These are phyloP conservation scores for Amphipoea oculea DNA, from an alignment of 2,888 invertebrate genomes.

Conservation along the genomic window DNA sequence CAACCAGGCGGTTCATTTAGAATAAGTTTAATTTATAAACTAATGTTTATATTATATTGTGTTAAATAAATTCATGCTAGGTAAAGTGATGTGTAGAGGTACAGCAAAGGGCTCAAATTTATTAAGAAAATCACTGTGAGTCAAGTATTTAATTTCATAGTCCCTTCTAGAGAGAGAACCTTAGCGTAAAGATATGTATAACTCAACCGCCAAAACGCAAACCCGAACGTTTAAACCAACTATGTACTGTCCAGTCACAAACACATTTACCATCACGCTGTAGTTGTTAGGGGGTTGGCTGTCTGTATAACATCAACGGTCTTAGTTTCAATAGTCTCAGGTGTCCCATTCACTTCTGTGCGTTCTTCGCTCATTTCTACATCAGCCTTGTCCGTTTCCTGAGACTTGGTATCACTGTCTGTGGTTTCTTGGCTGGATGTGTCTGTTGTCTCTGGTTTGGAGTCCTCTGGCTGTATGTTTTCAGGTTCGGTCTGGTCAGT, in stretches of 20 bases:
- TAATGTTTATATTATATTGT: slow-evolving; percentile 8
- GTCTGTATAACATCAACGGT: slow-evolving; percentile 71
- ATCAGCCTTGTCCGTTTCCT: slow-evolving; percentile 63
- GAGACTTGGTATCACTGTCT: slow-evolving; percentile 71
- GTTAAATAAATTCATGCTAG: slow-evolving; percentile 29
- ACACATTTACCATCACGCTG: slow-evolving; percentile 79
- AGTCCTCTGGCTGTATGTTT: slow-evolving; percentile 66
- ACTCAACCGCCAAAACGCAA: slow-evolving; percentile 41
- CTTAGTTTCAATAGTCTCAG: slow-evolving; percentile 71
- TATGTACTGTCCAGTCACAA: slow-evolving; percentile 54
- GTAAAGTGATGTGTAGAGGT: slow-evolving; percentile 21
- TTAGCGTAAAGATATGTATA: slow-evolving; percentile 61
- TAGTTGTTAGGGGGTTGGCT: slow-evolving; percentile 73
- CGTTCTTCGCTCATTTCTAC: slow-evolving; percentile 62
- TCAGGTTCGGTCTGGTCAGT: slow-evolving; percentile 67
- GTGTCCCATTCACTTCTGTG: slow-evolving; percentile 76
- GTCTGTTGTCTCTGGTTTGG: slow-evolving; percentile 80
- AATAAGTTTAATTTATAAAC: slow-evolving; percentile 29
- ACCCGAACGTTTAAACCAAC: slow-evolving; percentile 64
- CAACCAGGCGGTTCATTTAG: slow-evolving; percentile 49
- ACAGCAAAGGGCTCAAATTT: slow-evolving; percentile 7
- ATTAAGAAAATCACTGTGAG: neutral
- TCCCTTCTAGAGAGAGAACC: slow-evolving; percentile 5
- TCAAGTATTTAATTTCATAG: neutral
- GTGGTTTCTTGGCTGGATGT: slow-evolving; percentile 81